phyloP scores from a whole-genome alignment of 2,888 invertebrate genomes.

The Timema podura region DNA sequence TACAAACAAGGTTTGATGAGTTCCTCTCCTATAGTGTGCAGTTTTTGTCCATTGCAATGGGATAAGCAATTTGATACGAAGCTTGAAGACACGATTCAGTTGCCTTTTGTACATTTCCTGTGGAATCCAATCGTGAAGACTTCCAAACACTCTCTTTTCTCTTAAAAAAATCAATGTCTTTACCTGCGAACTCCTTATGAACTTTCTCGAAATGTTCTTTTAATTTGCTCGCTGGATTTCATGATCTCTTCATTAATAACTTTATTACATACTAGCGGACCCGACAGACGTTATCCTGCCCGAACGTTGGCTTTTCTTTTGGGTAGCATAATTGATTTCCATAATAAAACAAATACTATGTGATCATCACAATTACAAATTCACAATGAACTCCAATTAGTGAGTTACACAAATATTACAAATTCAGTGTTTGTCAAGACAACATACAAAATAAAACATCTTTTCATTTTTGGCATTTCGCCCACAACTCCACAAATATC shows the following conservation, averaged over 20 bases:
- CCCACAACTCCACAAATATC: too few species aligned
- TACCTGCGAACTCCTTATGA: conserved; percentile 1
- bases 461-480: too few species aligned
- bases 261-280: conserved; percentile 9
- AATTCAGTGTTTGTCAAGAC: too few species aligned
- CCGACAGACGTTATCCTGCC: too few species aligned
- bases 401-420: too few species aligned
- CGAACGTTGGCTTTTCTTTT: too few species aligned
- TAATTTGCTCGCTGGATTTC: neutral
- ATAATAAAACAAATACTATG: too few species aligned
- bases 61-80: conserved; percentile 9
- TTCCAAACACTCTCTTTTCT: neutral
- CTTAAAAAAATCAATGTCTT: neutral
- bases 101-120: conserved; percentile 5
- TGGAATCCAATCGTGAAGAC: conserved; percentile 5
- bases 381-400: too few species aligned
- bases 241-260: neutral
- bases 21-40: conserved; percentile 3
- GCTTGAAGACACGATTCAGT: conserved; percentile 7
- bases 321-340: too few species aligned
- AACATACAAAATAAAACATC: too few species aligned
- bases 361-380: too few species aligned
- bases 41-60: neutral
- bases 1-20: conserved; percentile 5
- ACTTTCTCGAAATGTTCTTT: conserved; percentile 4